Conservation (phyloP, 1,140 invertebrate genomes). For the Luehdorfia chinensis region DNA sequence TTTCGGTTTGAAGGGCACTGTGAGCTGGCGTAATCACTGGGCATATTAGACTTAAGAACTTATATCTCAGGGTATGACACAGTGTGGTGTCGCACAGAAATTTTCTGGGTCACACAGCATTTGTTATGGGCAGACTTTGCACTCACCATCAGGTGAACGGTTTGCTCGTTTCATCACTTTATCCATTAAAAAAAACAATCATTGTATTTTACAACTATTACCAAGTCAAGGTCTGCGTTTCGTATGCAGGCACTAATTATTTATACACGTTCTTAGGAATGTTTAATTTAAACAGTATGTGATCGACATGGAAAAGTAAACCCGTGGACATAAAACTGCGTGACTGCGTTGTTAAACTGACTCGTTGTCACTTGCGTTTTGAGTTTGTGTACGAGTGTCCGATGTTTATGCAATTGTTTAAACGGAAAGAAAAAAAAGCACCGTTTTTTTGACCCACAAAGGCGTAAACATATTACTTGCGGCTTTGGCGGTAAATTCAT, state of each 20-base stretch:
- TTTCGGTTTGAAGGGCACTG: too few relatives aligned
- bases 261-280: conserved; percentile 41
- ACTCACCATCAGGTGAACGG: too few relatives aligned
- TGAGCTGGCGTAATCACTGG: too few relatives aligned
- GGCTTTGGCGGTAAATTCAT: too few relatives aligned
- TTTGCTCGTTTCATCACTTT: too few relatives aligned
- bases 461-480: conserved; percentile 11
- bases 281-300: conserved; percentile 54
- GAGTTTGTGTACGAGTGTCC: conserved; percentile 16
- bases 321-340: conserved; percentile 50
- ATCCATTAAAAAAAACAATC: too few relatives aligned
- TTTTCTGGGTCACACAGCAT: too few relatives aligned
- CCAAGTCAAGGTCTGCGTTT: conserved; percentile 9
- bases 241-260: conserved; percentile 45
- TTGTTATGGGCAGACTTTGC: too few relatives aligned
- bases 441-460: conserved; percentile 44
- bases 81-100: too few relatives aligned
- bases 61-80: too few relatives aligned
- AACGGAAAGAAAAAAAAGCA: conserved; percentile 43
- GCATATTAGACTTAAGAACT: too few relatives aligned
- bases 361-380: conserved; percentile 24
- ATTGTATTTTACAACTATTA: conserved; percentile 8
- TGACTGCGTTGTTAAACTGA: conserved; percentile 53
- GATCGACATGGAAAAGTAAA: conserved; percentile 57
- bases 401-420: conserved; percentile 52